A percentile compares a stretch with the other conserved stretches of the same genome.
Evolutionary conservation across 2,888 invertebrate species (phyloP).

Genomic region (Anaspis maculata): DNA sequence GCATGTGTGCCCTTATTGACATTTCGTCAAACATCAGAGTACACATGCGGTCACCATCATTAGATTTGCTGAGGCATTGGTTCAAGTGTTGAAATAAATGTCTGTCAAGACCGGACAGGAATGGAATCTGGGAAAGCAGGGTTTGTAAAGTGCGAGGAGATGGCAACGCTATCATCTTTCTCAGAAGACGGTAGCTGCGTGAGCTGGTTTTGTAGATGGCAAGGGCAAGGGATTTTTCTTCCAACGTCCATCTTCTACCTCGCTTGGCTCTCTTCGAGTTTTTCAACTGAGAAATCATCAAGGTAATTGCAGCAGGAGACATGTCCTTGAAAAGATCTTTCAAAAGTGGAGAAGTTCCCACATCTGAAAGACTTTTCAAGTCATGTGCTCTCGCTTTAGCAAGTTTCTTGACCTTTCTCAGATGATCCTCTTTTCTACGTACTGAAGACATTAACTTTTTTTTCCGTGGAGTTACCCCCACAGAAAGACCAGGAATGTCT

Average conservation of each 20-base stretch:
- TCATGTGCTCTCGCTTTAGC: conserved; percentile 6
- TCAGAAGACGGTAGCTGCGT: conserved; percentile 10
- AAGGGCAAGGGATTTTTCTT: conserved; percentile 9
- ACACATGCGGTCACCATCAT: conserved; percentile 9
- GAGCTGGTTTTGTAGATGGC: conserved; percentile 11
- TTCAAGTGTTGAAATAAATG: conserved; percentile 10
- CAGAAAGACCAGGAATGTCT: no score
- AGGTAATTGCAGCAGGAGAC: conserved; percentile 7
- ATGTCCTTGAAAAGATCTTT: conserved; percentile 5
- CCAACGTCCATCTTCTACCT: conserved; percentile 7
- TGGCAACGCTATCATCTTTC: conserved; percentile 14
- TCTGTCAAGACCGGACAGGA: conserved; percentile 12
- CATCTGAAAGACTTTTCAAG: conserved; percentile 8
- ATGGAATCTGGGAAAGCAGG: conserved; percentile 13
- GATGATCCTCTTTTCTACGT: conserved; percentile 8
- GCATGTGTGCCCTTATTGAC: conserved; percentile 5
- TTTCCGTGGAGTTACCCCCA: conserved; percentile 4
- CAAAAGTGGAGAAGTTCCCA: conserved; percentile 2
- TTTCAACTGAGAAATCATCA: conserved; percentile 9
- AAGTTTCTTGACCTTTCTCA: conserved; percentile 9
- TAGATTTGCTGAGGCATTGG: conserved; percentile 4
- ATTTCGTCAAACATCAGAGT: conserved; percentile 11
- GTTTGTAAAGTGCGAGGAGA: conserved; percentile 11
- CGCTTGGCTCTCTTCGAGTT: conserved; percentile 1
- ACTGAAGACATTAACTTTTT: conserved; percentile 4